Base-by-base conservation (phyloP, 2,888 invertebrate genomes). In the Callinectes sapidus region DNA sequence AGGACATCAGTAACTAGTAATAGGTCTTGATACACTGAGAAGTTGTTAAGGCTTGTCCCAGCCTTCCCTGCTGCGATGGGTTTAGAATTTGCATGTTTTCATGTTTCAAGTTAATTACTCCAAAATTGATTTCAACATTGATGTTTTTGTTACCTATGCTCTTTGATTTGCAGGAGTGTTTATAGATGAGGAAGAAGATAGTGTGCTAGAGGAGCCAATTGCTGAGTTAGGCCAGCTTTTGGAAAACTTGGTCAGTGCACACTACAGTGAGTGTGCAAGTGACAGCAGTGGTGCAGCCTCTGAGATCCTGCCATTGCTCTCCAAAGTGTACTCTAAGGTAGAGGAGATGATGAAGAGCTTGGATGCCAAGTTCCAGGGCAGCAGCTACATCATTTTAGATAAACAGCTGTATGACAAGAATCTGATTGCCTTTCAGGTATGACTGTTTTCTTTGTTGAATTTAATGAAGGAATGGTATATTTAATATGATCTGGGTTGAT, bases 311-410 rank as follows among this genome's bases (percentile, higher is more conserved):
- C 90, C 86, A 28, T 5, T 54, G 23, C 90, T 91, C 16, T 91
- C 90, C n/a, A 86, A 42, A 28, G 23, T 87, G 14, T 55, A 87
- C 35, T 66, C 14, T 2, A 91, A 91, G 81, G 54, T 91, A 48
- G 90, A 91, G 39, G 90, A 91, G 39, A 91, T 91, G 61, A 91
- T 87, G 66, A 91, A 66, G 61, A 32, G 39, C 14, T 61, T 18
- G 16, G 90, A 91, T 28, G 86, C 90, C 39, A n/a, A 10, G 28
- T 35, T 71, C 14, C 71, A 77, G 66, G 18, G 71, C 39, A 16
- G n/a, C 77, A 89, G n/a, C 5, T 48, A 89, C 39, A 8, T 89
- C 16, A 28, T 32, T 23, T 1, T 89, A 2, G 71, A 89, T 71
- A 42, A 14, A 77, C 42, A 48, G 6, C 13, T 42, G 42, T 89